Percentiles rank a stretch among this genome's conserved stretches.
These are phyloP conservation scores for Aplysina aerophoba DNA, from an alignment of 37 sponge, comb jelly and placozoan species.

Conservation along the genomic window DNA sequence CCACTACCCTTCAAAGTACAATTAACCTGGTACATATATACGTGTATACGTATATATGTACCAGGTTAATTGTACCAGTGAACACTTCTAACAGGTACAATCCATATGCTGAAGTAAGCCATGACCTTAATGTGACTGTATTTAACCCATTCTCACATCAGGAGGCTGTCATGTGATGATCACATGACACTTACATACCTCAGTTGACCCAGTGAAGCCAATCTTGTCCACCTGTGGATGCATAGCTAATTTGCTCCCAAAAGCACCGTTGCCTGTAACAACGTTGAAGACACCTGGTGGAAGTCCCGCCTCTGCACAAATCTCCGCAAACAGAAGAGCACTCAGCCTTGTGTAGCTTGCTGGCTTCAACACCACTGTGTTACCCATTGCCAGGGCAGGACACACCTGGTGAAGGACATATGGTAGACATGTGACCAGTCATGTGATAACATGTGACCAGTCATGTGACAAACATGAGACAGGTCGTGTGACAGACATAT, in stretches of 20 bases:
- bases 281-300: conserved; percentile 96
- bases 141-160: neutral
- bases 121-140: too few relatives aligned
- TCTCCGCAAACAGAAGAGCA: conserved; percentile 96
- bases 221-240: conserved; percentile 93
- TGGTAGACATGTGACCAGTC: neutral
- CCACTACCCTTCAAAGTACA: too few relatives aligned
- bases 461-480: neutral
- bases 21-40: too few relatives aligned
- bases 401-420: conserved; percentile 62
- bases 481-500: too few relatives aligned
- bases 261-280: conserved; percentile 88
- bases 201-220: conserved; percentile 92
- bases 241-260: conserved; percentile 81
- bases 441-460: neutral
- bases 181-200: conserved; percentile 41
- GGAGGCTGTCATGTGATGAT: neutral
- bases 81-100: too few relatives aligned
- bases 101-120: too few relatives aligned
- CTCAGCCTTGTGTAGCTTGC: conserved; percentile 92
- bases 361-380: conserved; percentile 95
- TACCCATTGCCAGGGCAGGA: conserved; percentile 98
- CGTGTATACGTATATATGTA: too few relatives aligned
- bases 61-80: too few relatives aligned
- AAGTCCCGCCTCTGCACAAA: conserved; percentile 98